Evolutionary conservation across 2,888 invertebrate genomes (phyloP), one percentile per base, ranked within the genome.

Genomic region (Halictus quadricinctus): DNA sequence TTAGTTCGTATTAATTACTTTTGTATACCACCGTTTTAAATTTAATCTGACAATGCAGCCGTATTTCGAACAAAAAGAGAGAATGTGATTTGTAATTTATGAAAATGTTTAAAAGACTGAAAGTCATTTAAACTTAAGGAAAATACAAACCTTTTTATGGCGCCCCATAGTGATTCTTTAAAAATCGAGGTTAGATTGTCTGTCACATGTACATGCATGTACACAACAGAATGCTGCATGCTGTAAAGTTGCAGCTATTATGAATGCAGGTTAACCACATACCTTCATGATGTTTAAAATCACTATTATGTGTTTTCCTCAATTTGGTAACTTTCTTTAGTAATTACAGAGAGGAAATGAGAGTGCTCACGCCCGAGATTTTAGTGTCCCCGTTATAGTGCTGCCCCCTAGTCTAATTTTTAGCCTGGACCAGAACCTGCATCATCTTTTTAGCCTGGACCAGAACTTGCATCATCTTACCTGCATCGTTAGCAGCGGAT

Each of bases 161-260:
- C 81, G 88, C 21, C 81, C 91, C 90, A 90, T 90, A 50, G 64
- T 84, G 60, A 41, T 12, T 76, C 7, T 79, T 43, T 18, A 46
- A 50, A 64, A 29, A 69, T 76, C 58, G 18, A 83, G 84, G 79
- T 84, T 88, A 84, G 25, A 48, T 50, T 80, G 5, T 25, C 12
- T 12, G 48, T 50, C 88, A 89, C 90, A 87, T 87, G 84, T 36
- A 36, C 36, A 36, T 87, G 89, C 90, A 87, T 87, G 84, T 36
- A 36, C 36, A 36, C 36, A 36, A 72, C 12, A 41, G 25, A 69
- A 3, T 29, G n/a, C 1, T 29, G n/a, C n/a, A 3, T 29, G n/a
- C 36, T 2, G 48, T 66, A 36, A 79, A 70, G 74, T 80, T 80
- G 70, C 2, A 25, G 21, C 18, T 29, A 46, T 1, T 50, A 21